Base-by-base conservation (phyloP, 1,140 invertebrate genomes). In the Thaumatotibia leucotreta region DNA sequence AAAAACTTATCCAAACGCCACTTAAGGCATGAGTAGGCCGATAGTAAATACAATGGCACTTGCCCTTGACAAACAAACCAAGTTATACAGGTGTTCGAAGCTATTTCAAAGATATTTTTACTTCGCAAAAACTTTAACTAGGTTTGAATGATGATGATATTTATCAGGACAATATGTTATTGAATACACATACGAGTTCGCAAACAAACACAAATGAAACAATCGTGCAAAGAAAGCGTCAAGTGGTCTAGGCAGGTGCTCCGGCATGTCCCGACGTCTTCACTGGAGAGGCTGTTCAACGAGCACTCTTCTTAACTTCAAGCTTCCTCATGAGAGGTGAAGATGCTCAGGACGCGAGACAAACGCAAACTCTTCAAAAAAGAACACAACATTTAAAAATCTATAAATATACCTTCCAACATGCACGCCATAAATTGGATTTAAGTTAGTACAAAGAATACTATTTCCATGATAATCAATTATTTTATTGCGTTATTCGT, bases 271-370 rank as follows among this genome's bases (percentile, higher is more conserved):
- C 74, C 68, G 69, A 83, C 81, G 77, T 80, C 79, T 82, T 76
- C 77, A 80, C 71, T 65, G 70, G 76, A 84, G 82, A 84, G 78
- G 39, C 77, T 76, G 83, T 84, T 88, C 82, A 84, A 84, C 81
- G 83, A 82, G 77, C 82, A 82, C 84, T 87, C 63, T 66, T 65
- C 68, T 70, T 63, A 71, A 63, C 66, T 70, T 68, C 32, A 68
- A 45, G 65, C 72, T 29, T 73, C 70, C 68, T 66, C 73, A 73
- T 70, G 68, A 71, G 64, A 23, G n/a, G 31, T 65, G 66, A 67
- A 63, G 67, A 54, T 45, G 65, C 70, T 64, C 61, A 65, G 62
- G 62, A 61, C 61, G 49, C 61, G 33, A 69, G 32, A 22, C 61
- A 32, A 35, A 31, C 45, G 62, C 58, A 66, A 74, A 72, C 72